Percentiles rank a stretch among this genome's conserved stretches.
phyloP scores from a whole-genome alignment of 1,140 invertebrate genomes.

The Cylas formicarius region DNA sequence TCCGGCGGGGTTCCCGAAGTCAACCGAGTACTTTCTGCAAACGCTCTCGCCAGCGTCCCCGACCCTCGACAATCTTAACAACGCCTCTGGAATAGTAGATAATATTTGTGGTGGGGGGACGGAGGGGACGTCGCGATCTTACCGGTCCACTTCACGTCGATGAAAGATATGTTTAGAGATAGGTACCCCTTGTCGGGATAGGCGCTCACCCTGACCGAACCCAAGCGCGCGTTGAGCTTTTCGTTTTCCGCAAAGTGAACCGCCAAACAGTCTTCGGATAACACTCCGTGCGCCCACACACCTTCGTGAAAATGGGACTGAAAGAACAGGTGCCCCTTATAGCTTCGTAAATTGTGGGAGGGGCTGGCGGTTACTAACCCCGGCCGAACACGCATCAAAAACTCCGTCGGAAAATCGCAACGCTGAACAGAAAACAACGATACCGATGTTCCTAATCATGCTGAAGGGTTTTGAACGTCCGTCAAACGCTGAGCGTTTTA shows the following conservation, averaged over 20 bases:
- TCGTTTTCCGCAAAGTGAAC: conserved; percentile 1
- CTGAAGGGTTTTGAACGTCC: too few relatives aligned
- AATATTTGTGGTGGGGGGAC: not conserved
- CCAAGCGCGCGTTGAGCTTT: conserved; percentile 8
- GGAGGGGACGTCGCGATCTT: not conserved
- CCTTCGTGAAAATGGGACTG: too few relatives aligned
- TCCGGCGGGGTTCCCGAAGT: not conserved
- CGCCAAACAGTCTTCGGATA: conserved; percentile 3
- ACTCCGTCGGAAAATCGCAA: too few relatives aligned
- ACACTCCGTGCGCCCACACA: too few relatives aligned
- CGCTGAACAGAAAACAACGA: too few relatives aligned
- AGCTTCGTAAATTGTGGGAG: too few relatives aligned
- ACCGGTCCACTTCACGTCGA: conserved; percentile 10
- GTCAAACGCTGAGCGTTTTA: too few relatives aligned
- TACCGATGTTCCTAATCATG: too few relatives aligned
- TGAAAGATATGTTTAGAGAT: not conserved
- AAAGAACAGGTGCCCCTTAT: too few relatives aligned
- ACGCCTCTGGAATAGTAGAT: not conserved
- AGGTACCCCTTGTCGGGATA: too few relatives aligned
- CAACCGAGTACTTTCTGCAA: conserved; percentile 1
- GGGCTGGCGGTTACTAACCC: too few relatives aligned
- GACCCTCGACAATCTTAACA: not conserved
- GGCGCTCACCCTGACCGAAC: conserved; percentile 1
- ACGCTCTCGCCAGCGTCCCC: not conserved
- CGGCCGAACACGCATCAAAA: too few relatives aligned